Percentiles rank a stretch among this genome's conserved stretches.
These are phyloP conservation scores for Mactra quadrangularis DNA, from an alignment of 1,140 invertebrate genomes.

Conservation along the genomic window DNA sequence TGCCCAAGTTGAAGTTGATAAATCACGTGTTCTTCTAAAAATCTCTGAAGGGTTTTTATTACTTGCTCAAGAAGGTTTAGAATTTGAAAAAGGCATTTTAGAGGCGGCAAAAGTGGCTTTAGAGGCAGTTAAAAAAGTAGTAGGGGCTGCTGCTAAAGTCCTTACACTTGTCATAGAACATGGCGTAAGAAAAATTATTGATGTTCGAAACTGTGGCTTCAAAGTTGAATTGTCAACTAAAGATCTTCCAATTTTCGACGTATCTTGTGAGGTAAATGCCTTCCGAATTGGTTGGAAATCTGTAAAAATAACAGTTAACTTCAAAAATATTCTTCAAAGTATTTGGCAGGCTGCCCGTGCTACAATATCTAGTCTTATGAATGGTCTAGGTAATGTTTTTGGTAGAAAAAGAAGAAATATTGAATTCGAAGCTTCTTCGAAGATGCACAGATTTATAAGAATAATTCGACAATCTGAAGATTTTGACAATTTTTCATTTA, in stretches of 20 bases:
- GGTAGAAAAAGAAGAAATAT: constrained; percentile 10
- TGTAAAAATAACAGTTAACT: constrained; percentile 48
- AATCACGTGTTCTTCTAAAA: constrained; percentile 52
- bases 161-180: constrained; percentile 44
- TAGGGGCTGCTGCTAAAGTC: constrained; percentile 43
- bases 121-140: constrained; percentile 51
- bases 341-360: constrained; percentile 48
- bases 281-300: constrained; percentile 54
- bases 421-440: not conserved
- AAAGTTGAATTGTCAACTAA: constrained; percentile 39
- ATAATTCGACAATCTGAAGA: not conserved
- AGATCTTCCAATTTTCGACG: constrained; percentile 40
- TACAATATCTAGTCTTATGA: constrained; percentile 9
- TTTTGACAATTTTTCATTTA: not conserved
- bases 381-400: constrained; percentile 15
- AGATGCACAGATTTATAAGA: not conserved
- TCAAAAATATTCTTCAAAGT: constrained; percentile 53
- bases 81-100: constrained; percentile 20
- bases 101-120: constrained; percentile 53
- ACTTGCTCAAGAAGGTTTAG: constrained; percentile 31
- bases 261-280: constrained; percentile 57
- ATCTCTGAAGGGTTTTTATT: constrained; percentile 25
- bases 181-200: constrained; percentile 49
- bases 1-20: constrained; percentile 59
- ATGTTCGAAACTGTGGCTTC: constrained; percentile 65